Percentiles rank a stretch among this genome's conserved stretches.
phyloP scores from a whole-genome alignment of 2,888 invertebrate genomes.

The Malthinus seriepunctatus region DNA sequence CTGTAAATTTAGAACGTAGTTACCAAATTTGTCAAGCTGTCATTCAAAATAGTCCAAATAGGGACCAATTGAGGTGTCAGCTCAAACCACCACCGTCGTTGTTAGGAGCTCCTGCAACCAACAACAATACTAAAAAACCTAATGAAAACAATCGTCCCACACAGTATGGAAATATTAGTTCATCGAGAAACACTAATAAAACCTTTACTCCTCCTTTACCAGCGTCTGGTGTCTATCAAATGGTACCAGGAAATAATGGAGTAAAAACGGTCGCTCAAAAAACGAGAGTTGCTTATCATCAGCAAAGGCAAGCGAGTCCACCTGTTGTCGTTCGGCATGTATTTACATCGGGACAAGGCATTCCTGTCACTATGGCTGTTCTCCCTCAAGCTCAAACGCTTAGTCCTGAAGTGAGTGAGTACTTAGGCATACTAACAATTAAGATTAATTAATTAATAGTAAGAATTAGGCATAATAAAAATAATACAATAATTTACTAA shows the following conservation, averaged over 20 bases:
- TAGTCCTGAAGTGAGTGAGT: conserved; percentile 53
- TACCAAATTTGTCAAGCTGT: conserved; percentile 93
- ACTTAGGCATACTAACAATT: conserved; percentile 10
- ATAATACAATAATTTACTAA: too few relatives aligned
- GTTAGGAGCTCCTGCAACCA: conserved; percentile 58
- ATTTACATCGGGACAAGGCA: conserved; percentile 60
- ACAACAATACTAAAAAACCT: conserved; percentile 42
- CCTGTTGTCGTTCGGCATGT: conserved; percentile 68
- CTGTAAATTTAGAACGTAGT: conserved; percentile 90
- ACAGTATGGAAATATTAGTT: conserved; percentile 54
- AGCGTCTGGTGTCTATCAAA: conserved; percentile 43
- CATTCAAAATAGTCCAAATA: conserved; percentile 92
- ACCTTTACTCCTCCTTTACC: conserved; percentile 54
- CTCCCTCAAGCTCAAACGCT: conserved; percentile 55
- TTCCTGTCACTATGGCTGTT: conserved; percentile 62
- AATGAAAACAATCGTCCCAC: conserved; percentile 47
- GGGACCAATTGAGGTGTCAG: conserved; percentile 83
- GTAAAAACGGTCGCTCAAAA: conserved; percentile 52
- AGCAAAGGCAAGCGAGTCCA: conserved; percentile 61
- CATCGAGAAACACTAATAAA: conserved; percentile 48
- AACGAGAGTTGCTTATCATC: conserved; percentile 55
- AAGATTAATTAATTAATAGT: too few relatives aligned
- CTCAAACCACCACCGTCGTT: conserved; percentile 84
- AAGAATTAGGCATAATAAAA: too few relatives aligned
- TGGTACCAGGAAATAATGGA: conserved; percentile 52